Base-by-base conservation (phyloP, 2,888 invertebrate species). In the Lordiphosa fenestrarum region DNA sequence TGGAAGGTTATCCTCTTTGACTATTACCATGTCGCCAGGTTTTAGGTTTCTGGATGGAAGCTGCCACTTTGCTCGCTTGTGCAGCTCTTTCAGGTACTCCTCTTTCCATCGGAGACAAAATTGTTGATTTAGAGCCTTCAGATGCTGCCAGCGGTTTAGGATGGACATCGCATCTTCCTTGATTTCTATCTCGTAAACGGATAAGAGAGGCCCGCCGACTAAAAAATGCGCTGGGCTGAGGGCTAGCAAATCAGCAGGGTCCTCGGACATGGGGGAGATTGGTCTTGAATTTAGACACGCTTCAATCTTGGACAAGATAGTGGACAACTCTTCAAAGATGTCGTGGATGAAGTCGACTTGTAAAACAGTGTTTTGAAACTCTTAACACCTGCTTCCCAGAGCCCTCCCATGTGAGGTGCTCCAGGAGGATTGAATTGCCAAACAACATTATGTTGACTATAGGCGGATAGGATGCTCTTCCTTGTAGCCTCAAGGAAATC, bases 101-200 rank as follows among this genome's bases (percentile, higher is more conserved):
- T 50, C 33, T 15, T 50, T 53, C 53, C 50, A 60, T 4, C 54
- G 49, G 1, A 15, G 3, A 49, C 53, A 44, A 25, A 59, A 59
- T 9, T 48, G 12, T 10, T 53, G 53, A 2, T 38, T 37, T 0
- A 59, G 13, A 4, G 47, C 52, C n/a, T 42, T 59, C 1, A 59
- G 10, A 0, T 36, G 35, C 19, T 55, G 37, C 51, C 54, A 60
- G 3, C 46, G 23, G 13, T 47, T 55, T 0, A 41, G 2, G 10
- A 60, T 30, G 4, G 55, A 55, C 4, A 19, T 21, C 33, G 23
- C 6, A 6, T 37, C 1, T 4, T 12, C 37, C 6, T 13, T n/a
- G 13, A 37, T 37, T 12, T 12, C 6, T 12, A 13, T 0, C 7
- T 37, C 37, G 4, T 6, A 6, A 6, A 37, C 13, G 5, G 37